Percentiles rank a stretch among this genome's conserved stretches.
These are phyloP conservation scores for Laticauda laticaudata DNA, from an alignment of 2,113 vertebrate genomes.

Conservation along the genomic window DNA sequence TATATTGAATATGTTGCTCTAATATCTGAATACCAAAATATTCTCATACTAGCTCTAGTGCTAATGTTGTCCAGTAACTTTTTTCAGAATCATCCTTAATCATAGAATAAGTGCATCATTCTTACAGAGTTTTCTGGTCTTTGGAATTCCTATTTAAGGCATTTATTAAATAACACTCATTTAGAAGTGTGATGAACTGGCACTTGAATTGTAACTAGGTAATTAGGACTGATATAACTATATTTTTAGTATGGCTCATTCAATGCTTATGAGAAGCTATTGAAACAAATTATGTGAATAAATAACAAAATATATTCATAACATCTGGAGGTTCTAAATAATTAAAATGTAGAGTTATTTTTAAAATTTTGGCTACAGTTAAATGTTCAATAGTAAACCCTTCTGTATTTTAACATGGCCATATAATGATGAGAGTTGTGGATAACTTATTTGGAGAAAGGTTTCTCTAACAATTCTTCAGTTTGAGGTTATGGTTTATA, in stretches of 20 bases:
- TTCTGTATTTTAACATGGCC: not conserved
- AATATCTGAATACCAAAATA: not conserved
- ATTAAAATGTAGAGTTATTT: constrained; percentile 19
- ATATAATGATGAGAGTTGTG: not conserved
- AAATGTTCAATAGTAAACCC: not conserved
- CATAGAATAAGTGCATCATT: not conserved
- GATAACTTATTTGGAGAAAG: not conserved
- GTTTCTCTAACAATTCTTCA: not conserved
- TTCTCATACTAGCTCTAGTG: not conserved
- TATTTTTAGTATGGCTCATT: not conserved
- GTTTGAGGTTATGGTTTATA: not conserved
- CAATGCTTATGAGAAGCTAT: not conserved
- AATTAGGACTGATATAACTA: not conserved
- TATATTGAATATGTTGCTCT: not conserved
- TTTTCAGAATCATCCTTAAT: not conserved
- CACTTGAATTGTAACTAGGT: not conserved
- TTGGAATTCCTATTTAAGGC: not conserved
- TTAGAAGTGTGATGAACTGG: not conserved
- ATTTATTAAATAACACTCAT: not conserved
- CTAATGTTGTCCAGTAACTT: not conserved
- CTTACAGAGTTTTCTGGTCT: not conserved
- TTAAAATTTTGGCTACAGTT: not conserved
- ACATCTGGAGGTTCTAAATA: not conserved
- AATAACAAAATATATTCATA: constrained; percentile 28
- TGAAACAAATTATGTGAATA: not conserved